These are phyloP conservation scores for Ammospiza nelsoni DNA, from an alignment of 2,113 vertebrate genomes.

Conservation along the genomic window DNA sequence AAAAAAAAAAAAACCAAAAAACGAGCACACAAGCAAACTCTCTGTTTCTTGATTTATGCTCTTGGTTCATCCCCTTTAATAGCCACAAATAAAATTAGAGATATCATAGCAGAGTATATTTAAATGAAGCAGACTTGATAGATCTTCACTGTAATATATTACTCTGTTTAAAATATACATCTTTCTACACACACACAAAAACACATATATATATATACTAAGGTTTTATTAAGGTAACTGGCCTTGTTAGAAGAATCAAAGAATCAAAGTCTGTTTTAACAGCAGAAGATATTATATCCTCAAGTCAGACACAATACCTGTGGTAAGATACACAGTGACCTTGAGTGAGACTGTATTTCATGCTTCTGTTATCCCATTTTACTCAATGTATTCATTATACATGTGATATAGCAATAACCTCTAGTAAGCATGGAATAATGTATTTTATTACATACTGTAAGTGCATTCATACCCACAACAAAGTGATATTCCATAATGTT, in stretches of 20 bases:
- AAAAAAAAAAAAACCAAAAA: no score
- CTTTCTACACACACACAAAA: neutral
- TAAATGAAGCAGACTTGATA: neutral
- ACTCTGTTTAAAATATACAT: neutral
- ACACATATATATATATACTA: neutral
- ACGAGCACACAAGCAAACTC: neutral
- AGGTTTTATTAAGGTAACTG: neutral
- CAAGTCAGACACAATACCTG: neutral
- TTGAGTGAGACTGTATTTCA: neutral
- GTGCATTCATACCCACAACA: neutral
- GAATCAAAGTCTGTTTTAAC: neutral
- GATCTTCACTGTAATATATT: neutral
- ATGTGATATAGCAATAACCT: neutral
- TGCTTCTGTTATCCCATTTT: neutral
- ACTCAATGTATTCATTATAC: neutral
- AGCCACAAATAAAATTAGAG: neutral
- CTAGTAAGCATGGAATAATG: neutral
- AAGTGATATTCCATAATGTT: neutral
- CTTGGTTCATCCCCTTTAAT: neutral
- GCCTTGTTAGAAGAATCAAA: neutral
- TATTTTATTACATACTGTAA: neutral
- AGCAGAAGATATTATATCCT: neutral
- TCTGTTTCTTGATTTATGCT: neutral
- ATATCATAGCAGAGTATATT: neutral
- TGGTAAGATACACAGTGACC: neutral